A percentile compares a stretch with the other conserved stretches of the same genome.
Conservation (phyloP, 2,888 invertebrate species). For the Dryadula phaetusa region DNA sequence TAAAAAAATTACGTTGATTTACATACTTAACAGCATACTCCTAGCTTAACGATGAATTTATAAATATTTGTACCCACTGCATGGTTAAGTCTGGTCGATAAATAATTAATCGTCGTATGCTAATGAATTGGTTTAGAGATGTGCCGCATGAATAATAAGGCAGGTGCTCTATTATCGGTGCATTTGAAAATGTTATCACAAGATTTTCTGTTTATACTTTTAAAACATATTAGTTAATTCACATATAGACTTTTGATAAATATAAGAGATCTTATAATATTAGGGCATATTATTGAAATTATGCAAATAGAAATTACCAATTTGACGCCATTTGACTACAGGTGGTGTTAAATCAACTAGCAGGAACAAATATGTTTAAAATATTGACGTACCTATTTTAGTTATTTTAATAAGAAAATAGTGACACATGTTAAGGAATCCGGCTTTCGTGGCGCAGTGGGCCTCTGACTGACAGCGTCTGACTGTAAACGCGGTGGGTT, state of each 20-base stretch:
- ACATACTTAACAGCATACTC: constrained; percentile 17
- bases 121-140: constrained; percentile 41
- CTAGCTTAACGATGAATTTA: constrained; percentile 34
- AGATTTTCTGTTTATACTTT: constrained; percentile 28
- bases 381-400: too few relatives aligned
- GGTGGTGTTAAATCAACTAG: not conserved
- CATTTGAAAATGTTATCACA: constrained; percentile 40
- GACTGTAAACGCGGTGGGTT: too few relatives aligned
- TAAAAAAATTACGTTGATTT: constrained; percentile 2
- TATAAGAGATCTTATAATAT: not conserved
- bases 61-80: constrained; percentile 28
- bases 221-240: constrained; percentile 1
- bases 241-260: not conserved
- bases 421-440: too few relatives aligned
- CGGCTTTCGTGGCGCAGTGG: too few relatives aligned
- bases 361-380: too few relatives aligned
- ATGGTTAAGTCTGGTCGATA: constrained; percentile 35
- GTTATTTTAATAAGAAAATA: too few relatives aligned
- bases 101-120: constrained; percentile 42
- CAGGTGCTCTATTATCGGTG: constrained; percentile 39
- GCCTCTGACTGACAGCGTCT: too few relatives aligned
- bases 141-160: constrained; percentile 35
- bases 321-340: not conserved
- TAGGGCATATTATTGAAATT: not conserved
- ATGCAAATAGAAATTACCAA: not conserved